Base-by-base conservation (phyloP, 2,888 invertebrate species). In the Lycocerus yunnanus region DNA sequence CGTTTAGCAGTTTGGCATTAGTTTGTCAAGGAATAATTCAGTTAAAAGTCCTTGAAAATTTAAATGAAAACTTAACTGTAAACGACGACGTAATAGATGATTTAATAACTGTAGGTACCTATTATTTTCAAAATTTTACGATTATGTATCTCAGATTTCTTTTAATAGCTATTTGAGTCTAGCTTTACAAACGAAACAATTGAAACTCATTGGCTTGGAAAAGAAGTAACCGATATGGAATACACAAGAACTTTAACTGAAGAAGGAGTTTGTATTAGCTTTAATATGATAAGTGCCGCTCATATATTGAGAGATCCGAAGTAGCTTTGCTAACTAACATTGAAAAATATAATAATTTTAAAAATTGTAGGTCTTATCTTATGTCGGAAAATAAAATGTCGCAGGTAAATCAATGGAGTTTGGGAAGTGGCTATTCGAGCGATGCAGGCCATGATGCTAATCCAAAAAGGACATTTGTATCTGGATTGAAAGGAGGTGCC, bases 381-480 rank as follows among this genome's bases (percentile, higher is more conserved):
- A 63, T 63, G 61, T 18, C 20, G 8, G 20, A 15, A 10, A 13
- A 18, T 18, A 20, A 63, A 5, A 15, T 18, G 8, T 18, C 18
- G 3, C 14, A 18, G 5, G 18, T 16, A 15, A 63, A 63, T 43
- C 27, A 63, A 8, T 63, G 61, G 61, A 18, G 6, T 3, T n/a
- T 63, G 9, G 18, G n/a, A 15, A 3, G 2, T 1, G 61, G 61
- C 13, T 63, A 18, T 8, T 16, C 18, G 2, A n/a, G n/a, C 9
- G 18, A 63, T n/a, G 61, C 16, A 13, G 16, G 18, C 3, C 2
- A 3, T 11, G 61, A 91, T 66, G 90, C 92, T 0, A 93, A 91
- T 85, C 93, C 93, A 0, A 88, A 90, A 79, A 88, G 93, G 80
- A 93, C 93, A 4, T 85, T 90, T 68, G 15, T 68, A 14, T 13